Conservation (phyloP, 2,888 invertebrate genomes). For the Pollenia griseotomentosa region DNA sequence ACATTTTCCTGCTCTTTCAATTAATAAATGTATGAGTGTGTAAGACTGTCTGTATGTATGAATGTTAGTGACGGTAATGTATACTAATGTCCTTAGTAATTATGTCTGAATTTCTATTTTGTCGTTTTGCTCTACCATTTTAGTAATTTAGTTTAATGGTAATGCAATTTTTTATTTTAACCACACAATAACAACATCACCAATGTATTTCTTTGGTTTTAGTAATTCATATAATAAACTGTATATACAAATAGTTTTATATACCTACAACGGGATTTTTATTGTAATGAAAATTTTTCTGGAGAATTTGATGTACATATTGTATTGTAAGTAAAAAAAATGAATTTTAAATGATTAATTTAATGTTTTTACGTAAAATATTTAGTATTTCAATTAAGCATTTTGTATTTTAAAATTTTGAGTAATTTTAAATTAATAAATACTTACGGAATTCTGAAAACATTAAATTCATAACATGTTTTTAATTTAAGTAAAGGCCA, state of each 20-base stretch:
- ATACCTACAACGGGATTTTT: background rate
- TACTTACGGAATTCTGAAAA: no score
- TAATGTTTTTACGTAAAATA: conserved; percentile 34
- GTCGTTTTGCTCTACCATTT: conserved; percentile 69
- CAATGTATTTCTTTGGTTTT: conserved; percentile 15
- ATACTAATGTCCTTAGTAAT: conserved; percentile 76
- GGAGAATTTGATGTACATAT: conserved; percentile 32
- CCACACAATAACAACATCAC: conserved; percentile 58
- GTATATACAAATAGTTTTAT: background rate
- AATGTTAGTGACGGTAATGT: conserved; percentile 64
- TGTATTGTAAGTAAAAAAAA: conserved; percentile 33
- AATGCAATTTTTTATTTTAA: conserved; percentile 71
- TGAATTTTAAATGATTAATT: conserved; percentile 21
- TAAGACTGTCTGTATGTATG: background rate
- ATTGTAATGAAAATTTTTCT: background rate
- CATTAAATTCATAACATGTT: no score
- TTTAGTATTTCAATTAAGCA: conserved; percentile 3
- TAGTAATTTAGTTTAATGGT: conserved; percentile 73
- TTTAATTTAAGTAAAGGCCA: no score
- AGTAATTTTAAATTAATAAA: background rate
- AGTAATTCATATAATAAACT: conserved; percentile 19
- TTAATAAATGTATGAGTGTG: conserved; percentile 16
- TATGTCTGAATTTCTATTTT: conserved; percentile 73
- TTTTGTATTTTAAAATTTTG: background rate
- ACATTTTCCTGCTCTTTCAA: conserved; percentile 44